Percentiles rank a stretch among this genome's conserved stretches.
phyloP scores from a whole-genome alignment of 2,888 invertebrate genomes.

The Hirudinaria manillensis region DNA sequence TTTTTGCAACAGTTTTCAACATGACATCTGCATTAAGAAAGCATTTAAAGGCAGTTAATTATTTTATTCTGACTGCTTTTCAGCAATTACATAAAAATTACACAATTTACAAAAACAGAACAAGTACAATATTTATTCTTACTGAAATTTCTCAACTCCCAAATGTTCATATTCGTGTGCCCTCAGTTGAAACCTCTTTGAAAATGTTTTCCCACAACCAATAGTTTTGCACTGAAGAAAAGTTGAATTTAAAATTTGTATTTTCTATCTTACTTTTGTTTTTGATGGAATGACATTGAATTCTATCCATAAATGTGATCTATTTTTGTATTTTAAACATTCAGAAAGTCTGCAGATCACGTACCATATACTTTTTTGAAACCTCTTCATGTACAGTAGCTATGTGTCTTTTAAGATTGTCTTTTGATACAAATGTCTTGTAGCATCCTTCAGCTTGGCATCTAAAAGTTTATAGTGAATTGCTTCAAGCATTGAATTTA shows the following conservation, averaged over 20 bases:
- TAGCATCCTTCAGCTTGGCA: slow-evolving; percentile 2
- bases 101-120: neutral
- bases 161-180: slow-evolving; percentile 7
- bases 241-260: no score
- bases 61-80: neutral
- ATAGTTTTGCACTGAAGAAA: slow-evolving; percentile 3
- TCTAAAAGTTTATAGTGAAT: neutral
- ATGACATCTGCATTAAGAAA: neutral
- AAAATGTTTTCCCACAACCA: slow-evolving; percentile 12
- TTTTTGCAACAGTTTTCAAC: slow-evolving; percentile 8
- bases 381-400: neutral
- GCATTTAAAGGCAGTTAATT: no score
- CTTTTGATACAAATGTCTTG: slow-evolving; percentile 12
- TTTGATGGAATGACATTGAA: no score
- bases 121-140: neutral
- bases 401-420: slow-evolving; percentile 8
- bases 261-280: no score
- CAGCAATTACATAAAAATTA: neutral
- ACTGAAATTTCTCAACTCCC: slow-evolving; percentile 19
- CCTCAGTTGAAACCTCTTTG: slow-evolving; percentile 15
- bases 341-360: neutral
- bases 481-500: neutral
- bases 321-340: neutral
- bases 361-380: neutral
- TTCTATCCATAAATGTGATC: neutral